Evolutionary conservation across 2,888 invertebrate species (phyloP), one percentile per base, ranked within the genome.

Genomic region (Archips xylosteana): DNA sequence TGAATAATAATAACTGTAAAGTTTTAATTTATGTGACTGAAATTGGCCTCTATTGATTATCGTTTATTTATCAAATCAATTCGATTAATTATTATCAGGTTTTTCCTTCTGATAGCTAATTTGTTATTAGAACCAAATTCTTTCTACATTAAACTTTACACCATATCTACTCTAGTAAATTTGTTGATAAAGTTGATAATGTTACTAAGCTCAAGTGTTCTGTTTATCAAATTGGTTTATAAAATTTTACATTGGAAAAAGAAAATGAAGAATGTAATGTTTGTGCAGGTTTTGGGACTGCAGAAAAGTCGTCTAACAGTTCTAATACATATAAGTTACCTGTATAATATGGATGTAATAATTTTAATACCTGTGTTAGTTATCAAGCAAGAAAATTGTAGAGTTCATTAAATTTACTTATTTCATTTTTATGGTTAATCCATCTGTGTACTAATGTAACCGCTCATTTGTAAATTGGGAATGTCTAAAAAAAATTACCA

Each of bases 131-230:
- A 45, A 45, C 12, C 0, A 34, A 42, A 15, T 8, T 62, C 10
- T 42, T 42, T 45, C 2, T 45, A 45, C 10, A 45, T 45, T 3
- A 10, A 62, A 62, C 62, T 62, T 62, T 62, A 45, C 42, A 15
- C 45, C 62, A 62, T 62, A 62, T 62, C 62, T 62, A 62, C 62
- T 23, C 45, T 10, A 23, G 45, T 62, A 62, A 62, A 62, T 62
- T 34, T 62, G 62, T 62, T 62, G 62, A 45, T 62, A 62, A 62
- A 62, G 62, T 62, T 23, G 39, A 45, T 62, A 62, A 62, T 62
- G 23, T 45, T 51, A 34, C 49, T 4, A 54, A 54, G 9, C 6
- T 23, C 54, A 23, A 12, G 10, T 9, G 57, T 57, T 57, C 12
- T 32, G 32, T 10, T 57, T n/a, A 49, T 23, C 51, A 54, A 9